phyloP scores from a whole-genome alignment of 2,888 invertebrate species.

The Hydrotaea cyrtoneurina region DNA sequence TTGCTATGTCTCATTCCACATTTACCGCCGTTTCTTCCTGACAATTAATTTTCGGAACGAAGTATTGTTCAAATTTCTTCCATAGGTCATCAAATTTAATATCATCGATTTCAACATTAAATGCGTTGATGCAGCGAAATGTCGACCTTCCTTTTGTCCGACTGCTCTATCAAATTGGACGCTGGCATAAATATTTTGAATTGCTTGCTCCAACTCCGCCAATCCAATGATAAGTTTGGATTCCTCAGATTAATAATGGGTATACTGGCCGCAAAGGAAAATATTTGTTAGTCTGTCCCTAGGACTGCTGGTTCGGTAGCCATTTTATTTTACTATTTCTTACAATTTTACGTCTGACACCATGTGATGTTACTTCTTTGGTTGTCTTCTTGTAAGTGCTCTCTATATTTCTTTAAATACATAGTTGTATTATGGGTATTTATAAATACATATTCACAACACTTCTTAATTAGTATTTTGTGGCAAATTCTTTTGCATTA shows the following conservation, averaged over 20 bases:
- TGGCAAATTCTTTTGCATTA: too few species aligned
- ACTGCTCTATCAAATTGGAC: conserved; percentile 28
- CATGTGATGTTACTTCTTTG: background rate
- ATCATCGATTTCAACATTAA: conserved; percentile 3
- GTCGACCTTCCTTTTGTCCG: conserved; percentile 39
- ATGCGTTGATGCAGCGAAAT: conserved; percentile 33
- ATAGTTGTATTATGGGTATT: too few species aligned
- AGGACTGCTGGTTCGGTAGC: background rate
- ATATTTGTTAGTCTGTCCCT: background rate
- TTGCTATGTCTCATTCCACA: conserved; percentile 5
- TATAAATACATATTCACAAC: too few species aligned
- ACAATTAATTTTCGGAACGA: conserved; percentile 23
- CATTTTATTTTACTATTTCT: background rate
- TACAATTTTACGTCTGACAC: background rate
- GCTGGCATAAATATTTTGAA: conserved; percentile 34
- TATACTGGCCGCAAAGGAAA: background rate
- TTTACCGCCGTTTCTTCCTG: conserved; percentile 2
- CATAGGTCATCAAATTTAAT: conserved; percentile 5
- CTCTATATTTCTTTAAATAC: too few species aligned
- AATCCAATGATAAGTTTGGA: conserved; percentile 16
- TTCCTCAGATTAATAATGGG: background rate
- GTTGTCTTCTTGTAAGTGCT: background rate
- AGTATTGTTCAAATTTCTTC: conserved; percentile 24
- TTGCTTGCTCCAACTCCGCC: conserved; percentile 36
- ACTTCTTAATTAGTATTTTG: too few species aligned